phyloP scores from a whole-genome alignment of 2,113 vertebrate species.

The Siniperca knerii region DNA sequence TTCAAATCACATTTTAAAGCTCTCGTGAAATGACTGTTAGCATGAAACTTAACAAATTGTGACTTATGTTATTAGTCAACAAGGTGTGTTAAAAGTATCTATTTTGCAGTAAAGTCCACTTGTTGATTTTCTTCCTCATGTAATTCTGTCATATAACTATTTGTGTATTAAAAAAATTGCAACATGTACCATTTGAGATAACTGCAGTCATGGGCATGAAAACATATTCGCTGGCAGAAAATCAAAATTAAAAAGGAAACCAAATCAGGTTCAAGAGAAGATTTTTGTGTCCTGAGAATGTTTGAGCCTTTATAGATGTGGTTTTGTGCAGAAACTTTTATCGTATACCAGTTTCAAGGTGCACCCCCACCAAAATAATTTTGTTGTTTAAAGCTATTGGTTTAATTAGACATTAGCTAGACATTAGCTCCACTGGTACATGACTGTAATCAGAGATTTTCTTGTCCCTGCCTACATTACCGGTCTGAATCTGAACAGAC shows the following conservation, averaged over 20 bases:
- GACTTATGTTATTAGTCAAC: not conserved
- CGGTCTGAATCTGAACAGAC: not conserved
- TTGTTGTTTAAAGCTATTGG: not conserved
- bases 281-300: conserved; percentile 22
- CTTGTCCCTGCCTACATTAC: not conserved
- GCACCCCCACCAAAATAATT: not conserved
- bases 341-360: not conserved
- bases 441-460: not conserved
- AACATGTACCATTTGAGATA: not conserved
- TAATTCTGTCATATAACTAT: not conserved
- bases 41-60: not conserved
- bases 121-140: not conserved
- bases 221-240: conserved; percentile 23
- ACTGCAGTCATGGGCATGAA: not conserved
- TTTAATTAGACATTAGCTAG: not conserved
- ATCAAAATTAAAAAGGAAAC: conserved; percentile 12
- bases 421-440: not conserved
- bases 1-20: not conserved
- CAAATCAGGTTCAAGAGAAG: not conserved
- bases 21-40: not conserved
- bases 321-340: not conserved
- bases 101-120: not conserved
- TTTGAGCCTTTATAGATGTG: not conserved
- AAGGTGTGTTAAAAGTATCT: not conserved
- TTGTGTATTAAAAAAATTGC: not conserved